Evolutionary conservation across 2,113 vertebrate genomes (phyloP).

Genomic region (Todiramphus saurophagus): DNA sequence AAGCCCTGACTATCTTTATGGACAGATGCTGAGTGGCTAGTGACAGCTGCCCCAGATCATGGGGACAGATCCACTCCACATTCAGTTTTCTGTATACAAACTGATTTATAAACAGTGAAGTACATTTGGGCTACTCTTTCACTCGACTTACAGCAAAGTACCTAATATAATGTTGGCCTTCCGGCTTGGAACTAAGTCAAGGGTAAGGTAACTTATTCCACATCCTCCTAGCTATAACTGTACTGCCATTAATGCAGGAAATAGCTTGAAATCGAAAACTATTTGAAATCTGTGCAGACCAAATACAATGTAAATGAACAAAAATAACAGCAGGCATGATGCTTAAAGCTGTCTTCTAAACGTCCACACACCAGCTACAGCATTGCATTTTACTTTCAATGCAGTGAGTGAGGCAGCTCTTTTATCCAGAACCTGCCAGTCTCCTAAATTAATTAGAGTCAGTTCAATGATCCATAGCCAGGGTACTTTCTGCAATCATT

Average conservation of each 20-base stretch:
- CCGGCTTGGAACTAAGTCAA: not conserved
- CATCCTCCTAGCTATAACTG: not conserved
- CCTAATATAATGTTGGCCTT: not conserved
- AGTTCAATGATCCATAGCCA: conserved; percentile 22
- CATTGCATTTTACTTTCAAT: not conserved
- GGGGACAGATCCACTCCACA: not conserved
- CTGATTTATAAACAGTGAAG: not conserved
- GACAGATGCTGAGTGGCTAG: not conserved
- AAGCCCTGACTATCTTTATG: not conserved
- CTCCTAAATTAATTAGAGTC: conserved; percentile 37
- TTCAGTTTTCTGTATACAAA: not conserved
- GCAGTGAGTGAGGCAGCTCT: not conserved
- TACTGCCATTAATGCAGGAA: not conserved
- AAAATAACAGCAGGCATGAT: not conserved
- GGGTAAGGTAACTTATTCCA: not conserved
- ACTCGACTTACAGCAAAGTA: not conserved
- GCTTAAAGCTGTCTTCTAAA: not conserved
- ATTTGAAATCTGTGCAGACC: not conserved
- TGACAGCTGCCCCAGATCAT: not conserved
- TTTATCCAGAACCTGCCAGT: not conserved
- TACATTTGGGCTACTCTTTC: not conserved
- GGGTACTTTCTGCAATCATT: not conserved
- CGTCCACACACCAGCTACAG: not conserved
- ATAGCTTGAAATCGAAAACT: not conserved
- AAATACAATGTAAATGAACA: not conserved